Base-by-base conservation (phyloP, 2,888 invertebrate species). In the Drosophila antonietae region DNA sequence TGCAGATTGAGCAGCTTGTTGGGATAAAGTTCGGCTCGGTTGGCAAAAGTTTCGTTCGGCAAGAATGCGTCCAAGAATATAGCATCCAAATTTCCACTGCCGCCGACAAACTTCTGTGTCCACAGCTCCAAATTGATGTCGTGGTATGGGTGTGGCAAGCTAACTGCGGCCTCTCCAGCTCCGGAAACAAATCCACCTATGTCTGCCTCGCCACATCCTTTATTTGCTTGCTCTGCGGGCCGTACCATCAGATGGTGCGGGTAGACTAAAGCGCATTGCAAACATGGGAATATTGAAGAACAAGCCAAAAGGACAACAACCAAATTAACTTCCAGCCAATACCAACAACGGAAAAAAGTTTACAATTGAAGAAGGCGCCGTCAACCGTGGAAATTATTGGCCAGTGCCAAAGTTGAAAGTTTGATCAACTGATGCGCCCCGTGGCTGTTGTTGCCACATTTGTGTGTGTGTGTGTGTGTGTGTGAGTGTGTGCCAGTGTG, bases 71-170 rank as follows among this genome's bases (percentile, higher is more conserved):
- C 86, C 81, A 92, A 81, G 68, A 88, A 83, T 66, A 90, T 68
- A 69, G 91, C 91, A 86, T 91, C 86, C 85, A 89, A 88, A 90
- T 91, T 92, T 76, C 90, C 89, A 72, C 78, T 73, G 73, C 79
- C 78, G 65, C 92, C 92, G 81, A 87, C 88, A 89, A 89, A 92
- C 89, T 92, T 92, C 84, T 92, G 92, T 84, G 92, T 92, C 92
- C 92, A 92, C 83, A 92, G 86, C 80, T 92, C 90, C 68, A 91
- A 90, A 89, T 89, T 89, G 82, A 83, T 83, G 84, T 90, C 83
- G 87, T 84, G 90, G 78, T 68, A 15, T 35, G 52, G 33, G 51
- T 66, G 61, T 47, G 62, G 59, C 56, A 76, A 70, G 73, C 68
- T 62, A 63, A 53, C 65, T 62, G 61, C 41, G 56, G 51, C 55